Percentiles rank a stretch among this genome's conserved stretches.
Conservation (phyloP, 2,797 vertebrate species). For the Dryobates pubescens region DNA sequence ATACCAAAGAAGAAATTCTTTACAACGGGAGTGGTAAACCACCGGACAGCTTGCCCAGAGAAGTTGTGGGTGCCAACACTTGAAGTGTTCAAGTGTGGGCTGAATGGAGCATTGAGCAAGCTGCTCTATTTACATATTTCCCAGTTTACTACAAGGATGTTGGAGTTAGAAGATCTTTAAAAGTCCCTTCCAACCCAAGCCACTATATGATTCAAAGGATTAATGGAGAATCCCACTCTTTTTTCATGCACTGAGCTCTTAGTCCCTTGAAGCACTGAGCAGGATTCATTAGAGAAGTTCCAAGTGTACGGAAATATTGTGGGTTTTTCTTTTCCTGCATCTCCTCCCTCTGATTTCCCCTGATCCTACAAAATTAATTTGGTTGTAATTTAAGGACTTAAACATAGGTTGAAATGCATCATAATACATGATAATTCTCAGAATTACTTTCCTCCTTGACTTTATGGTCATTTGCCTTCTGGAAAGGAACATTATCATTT, state of each 20-base stretch:
- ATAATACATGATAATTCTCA: not conserved
- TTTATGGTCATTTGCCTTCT: not conserved
- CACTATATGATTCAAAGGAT: too few relatives aligned
- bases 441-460: constrained; percentile 2
- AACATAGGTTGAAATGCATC: not conserved
- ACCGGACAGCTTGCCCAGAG: too few relatives aligned
- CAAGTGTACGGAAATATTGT: not conserved
- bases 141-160: too few relatives aligned
- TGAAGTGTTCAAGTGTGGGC: too few relatives aligned
- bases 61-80: too few relatives aligned
- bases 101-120: too few relatives aligned
- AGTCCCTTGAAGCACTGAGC: not conserved
- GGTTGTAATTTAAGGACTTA: not conserved
- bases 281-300: not conserved
- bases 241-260: not conserved
- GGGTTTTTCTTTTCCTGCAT: not conserved
- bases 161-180: too few relatives aligned
- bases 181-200: too few relatives aligned
- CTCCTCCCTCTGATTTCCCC: not conserved
- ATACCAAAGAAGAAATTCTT: too few relatives aligned
- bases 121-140: too few relatives aligned
- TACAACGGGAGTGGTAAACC: too few relatives aligned
- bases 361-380: not conserved
- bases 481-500: not conserved
- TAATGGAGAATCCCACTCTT: not conserved